Evolutionary conservation across 2,113 vertebrate genomes (phyloP).

Genomic region (Cryptotis parvus): DNA sequence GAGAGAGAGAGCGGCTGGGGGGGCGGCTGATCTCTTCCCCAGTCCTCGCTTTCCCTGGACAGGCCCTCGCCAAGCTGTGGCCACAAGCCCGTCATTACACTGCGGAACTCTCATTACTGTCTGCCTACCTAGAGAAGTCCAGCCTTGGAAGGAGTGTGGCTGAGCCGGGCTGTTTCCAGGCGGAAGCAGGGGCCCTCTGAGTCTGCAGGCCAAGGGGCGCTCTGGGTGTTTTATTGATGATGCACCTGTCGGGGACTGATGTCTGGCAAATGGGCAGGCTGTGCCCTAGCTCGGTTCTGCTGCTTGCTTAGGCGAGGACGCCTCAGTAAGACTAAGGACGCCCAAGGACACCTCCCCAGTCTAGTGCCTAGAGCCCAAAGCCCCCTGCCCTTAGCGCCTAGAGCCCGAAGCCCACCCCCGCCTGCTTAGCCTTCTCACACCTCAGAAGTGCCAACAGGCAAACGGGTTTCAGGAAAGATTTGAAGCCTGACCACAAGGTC

Average conservation of each 20-base stretch:
- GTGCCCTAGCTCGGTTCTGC: conserved; percentile 31
- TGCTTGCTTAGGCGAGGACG: conserved; percentile 48
- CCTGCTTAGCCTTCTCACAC: conserved; percentile 4
- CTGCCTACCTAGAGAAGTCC: conserved; percentile 70
- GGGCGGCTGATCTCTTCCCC: too few species aligned
- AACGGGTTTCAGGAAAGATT: background rate
- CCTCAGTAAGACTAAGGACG: too few species aligned
- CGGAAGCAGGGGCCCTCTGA: conserved; percentile 56
- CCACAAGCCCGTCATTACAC: conserved; percentile 53
- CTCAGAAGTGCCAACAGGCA: background rate
- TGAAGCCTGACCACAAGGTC: background rate
- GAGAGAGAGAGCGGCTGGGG: too few species aligned
- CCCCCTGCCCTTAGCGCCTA: too few species aligned
- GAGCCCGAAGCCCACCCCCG: too few species aligned
- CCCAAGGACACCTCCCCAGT: too few species aligned
- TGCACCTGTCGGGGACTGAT: conserved; percentile 74
- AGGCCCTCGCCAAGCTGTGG: conserved; percentile 22
- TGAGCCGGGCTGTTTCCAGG: conserved; percentile 80
- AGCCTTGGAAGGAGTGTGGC: conserved; percentile 54
- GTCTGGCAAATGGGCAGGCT: conserved; percentile 51
- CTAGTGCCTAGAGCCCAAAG: too few species aligned
- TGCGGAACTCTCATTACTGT: conserved; percentile 74
- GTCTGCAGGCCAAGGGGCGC: conserved; percentile 62
- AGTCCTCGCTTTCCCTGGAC: conserved; percentile 61
- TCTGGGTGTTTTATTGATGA: conserved; percentile 74